Base-by-base conservation (phyloP, 1,140 invertebrate species). In the Drosophila mojavensis region DNA sequence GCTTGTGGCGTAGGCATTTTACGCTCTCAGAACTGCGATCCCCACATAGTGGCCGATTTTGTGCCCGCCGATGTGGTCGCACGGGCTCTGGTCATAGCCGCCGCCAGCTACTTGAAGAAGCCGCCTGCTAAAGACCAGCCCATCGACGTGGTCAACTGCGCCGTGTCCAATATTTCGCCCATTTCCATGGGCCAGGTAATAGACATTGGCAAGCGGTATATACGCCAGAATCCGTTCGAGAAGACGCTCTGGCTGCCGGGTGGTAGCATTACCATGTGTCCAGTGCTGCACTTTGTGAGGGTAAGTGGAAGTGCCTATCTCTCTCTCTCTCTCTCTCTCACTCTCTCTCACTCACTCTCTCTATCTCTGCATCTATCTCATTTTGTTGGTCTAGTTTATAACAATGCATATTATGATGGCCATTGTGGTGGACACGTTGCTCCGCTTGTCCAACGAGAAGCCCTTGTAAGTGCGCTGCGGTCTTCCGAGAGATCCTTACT, bases 1-100 rank as follows among this genome's bases (percentile, higher is more conserved):
- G 96, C 95, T 0, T 94, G 95, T 72, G 97, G 96, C 11, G 62
- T 88, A 39, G 92, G 92, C 24, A 94, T 98, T 13, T 92, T 98
- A 41, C 94, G 97, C 50, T 95, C 95, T 26, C 90, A 96, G 74
- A 94, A 95, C 60, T 94, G 95, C n/a, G 93, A 96, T 73, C 91
- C 94, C 1, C 88, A 95, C 4, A 90, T 95, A 15, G 93, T 93
- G 20, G 94, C 95, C 0, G 98, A 99, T 91, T 95, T 96, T 58
- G 95, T 98, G 11, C 97, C 98, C 0, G 97, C 97, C 0, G 98
- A 99, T 91, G 84, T 97, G 1, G 95, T 96, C 0, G 96, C 97
- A n/a, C 98, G 97, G 82, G 94, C 94, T 1, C 94, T 98, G 79
- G 95, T 99, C 26, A 94, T 94, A 2, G 94, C 95, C 0, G 94